Percentiles rank a stretch among this genome's conserved stretches.
These are phyloP conservation scores for Leptobrachium ailaonicum DNA, from an alignment of 2,113 vertebrate species.

Conservation along the genomic window DNA sequence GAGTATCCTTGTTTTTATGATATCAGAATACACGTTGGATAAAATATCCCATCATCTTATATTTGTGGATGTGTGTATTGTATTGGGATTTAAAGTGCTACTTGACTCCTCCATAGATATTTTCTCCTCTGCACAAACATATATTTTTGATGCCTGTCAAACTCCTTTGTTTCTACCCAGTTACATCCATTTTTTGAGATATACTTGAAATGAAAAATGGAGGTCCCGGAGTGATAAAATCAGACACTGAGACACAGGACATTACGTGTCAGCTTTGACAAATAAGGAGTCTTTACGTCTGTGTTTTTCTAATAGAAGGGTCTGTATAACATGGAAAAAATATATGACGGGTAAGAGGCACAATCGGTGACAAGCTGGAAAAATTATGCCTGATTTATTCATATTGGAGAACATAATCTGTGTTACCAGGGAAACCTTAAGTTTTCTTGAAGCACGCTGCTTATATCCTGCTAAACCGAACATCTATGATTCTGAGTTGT, in stretches of 20 bases:
- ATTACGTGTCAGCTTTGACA: conserved; percentile 21
- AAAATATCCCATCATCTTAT: no score
- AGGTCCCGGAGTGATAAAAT: background rate
- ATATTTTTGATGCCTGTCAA: no score
- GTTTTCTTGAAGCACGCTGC: conserved; percentile 20
- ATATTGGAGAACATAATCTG: conserved; percentile 34
- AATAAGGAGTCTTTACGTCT: conserved; percentile 30
- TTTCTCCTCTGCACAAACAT: no score
- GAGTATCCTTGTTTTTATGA: no score
- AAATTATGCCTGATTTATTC: conserved; percentile 40
- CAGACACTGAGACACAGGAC: conserved; percentile 1
- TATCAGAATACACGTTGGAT: no score
- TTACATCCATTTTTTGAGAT: conserved; percentile 6
- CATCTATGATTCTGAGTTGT: conserved; percentile 26
- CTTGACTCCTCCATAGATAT: no score
- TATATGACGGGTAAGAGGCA: conserved; percentile 23
- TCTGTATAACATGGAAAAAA: conserved; percentile 18
- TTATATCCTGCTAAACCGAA: conserved; percentile 29
- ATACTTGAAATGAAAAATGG: background rate
- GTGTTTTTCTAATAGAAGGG: background rate
- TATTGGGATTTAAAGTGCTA: no score
- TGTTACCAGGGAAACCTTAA: conserved; percentile 42
- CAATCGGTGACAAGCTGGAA: conserved; percentile 23
- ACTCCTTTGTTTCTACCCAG: background rate
- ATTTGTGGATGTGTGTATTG: no score